Percentiles rank a stretch among this genome's conserved stretches.
These are phyloP conservation scores for Nylanderia fulva DNA, from an alignment of 1,140 invertebrate species.

Conservation along the genomic window DNA sequence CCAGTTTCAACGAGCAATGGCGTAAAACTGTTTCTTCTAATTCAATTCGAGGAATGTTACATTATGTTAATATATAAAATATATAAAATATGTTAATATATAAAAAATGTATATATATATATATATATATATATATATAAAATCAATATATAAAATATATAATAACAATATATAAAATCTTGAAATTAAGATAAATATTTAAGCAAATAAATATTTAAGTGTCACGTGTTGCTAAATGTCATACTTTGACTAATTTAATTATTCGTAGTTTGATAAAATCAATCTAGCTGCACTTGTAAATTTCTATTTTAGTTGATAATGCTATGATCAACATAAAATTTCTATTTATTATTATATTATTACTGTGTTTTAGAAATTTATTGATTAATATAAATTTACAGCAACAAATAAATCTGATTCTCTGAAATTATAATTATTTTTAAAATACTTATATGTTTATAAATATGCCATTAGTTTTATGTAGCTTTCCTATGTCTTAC, in stretches of 20 bases:
- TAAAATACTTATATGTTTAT: background rate
- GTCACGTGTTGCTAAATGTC: background rate
- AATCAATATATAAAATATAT: too few species aligned
- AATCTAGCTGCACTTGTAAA: background rate
- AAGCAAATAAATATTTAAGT: background rate
- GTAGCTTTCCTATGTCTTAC: background rate
- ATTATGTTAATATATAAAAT: too few species aligned
- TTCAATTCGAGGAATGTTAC: background rate
- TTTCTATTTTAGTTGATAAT: background rate
- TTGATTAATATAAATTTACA: background rate
- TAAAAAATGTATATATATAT: background rate
- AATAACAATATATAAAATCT: too few species aligned
- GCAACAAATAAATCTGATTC: background rate
- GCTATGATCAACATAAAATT: background rate
- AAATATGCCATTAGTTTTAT: background rate
- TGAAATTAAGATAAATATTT: background rate
- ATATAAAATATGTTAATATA: too few species aligned
- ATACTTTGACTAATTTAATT: background rate
- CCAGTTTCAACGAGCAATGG: constrained; percentile 64
- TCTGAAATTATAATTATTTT: background rate
- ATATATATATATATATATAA: too few species aligned
- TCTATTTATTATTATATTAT: background rate
- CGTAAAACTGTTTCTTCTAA: constrained; percentile 32
- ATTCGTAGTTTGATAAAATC: background rate
- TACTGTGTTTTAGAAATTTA: background rate